Evolutionary conservation across 1,140 invertebrate genomes (phyloP).

Genomic region (Spodoptera frugiperda): DNA sequence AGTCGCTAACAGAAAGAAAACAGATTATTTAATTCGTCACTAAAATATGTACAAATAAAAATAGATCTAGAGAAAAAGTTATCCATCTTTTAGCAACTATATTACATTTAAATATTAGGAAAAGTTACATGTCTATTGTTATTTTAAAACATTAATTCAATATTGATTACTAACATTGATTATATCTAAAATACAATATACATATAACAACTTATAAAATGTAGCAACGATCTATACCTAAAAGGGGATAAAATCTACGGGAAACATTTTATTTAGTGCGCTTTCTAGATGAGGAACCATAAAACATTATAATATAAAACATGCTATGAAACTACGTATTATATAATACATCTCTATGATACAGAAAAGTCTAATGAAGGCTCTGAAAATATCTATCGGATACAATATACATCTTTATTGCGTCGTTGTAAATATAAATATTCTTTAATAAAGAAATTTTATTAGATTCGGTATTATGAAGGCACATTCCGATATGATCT

Average conservation of each 20-base stretch:
- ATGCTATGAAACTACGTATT: slow-evolving; percentile 55
- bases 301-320: slow-evolving; percentile 52
- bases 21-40: neutral
- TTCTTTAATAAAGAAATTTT: slow-evolving; percentile 28
- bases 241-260: slow-evolving; percentile 18
- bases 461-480: slow-evolving; percentile 43
- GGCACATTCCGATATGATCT: slow-evolving; percentile 58
- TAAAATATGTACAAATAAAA: slow-evolving; percentile 19
- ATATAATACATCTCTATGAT: slow-evolving; percentile 64
- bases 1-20: slow-evolving; percentile 27
- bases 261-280: slow-evolving; percentile 40
- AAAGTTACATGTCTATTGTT: slow-evolving; percentile 38
- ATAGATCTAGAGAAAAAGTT: neutral
- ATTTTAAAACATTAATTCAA: slow-evolving; percentile 43
- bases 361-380: slow-evolving; percentile 53
- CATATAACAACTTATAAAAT: slow-evolving; percentile 54
- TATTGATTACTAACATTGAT: slow-evolving; percentile 44
- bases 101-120: slow-evolving; percentile 16
- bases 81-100: slow-evolving; percentile 17
- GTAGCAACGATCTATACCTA: slow-evolving; percentile 52
- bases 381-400: slow-evolving; percentile 39
- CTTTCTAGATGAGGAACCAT: slow-evolving; percentile 54
- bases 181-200: slow-evolving; percentile 45
- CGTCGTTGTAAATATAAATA: slow-evolving; percentile 42
- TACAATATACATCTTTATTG: slow-evolving; percentile 25